Conservation (phyloP, 2,888 invertebrate species). For the Tipula lateralis region DNA sequence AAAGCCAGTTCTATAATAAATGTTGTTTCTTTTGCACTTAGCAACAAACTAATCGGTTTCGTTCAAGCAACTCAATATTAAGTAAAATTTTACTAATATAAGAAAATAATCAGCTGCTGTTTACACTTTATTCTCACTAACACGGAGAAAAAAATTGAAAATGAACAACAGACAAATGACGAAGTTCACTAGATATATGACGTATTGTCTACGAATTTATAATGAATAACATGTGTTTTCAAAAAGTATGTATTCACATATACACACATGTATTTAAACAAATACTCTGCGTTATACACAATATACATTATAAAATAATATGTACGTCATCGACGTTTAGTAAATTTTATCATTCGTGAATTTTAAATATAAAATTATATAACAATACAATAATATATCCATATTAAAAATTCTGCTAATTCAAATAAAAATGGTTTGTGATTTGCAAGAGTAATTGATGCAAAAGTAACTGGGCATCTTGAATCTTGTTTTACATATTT, state of each 20-base stretch:
- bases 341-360: too few relatives aligned
- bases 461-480: too few relatives aligned
- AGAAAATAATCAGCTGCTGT: constrained; percentile 20
- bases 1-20: background rate
- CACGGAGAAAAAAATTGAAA: background rate
- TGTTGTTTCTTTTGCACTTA: constrained; percentile 20
- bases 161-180: background rate
- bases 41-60: background rate
- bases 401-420: too few relatives aligned
- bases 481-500: too few relatives aligned
- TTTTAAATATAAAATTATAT: too few relatives aligned
- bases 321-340: too few relatives aligned
- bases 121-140: background rate
- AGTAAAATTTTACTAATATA: background rate
- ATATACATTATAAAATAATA: too few relatives aligned
- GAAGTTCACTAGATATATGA: background rate
- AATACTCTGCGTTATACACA: background rate
- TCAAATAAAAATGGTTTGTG: too few relatives aligned
- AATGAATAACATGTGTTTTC: background rate
- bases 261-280: background rate
- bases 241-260: background rate
- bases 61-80: background rate
- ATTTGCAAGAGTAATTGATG: too few relatives aligned
- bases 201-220: background rate
- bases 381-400: too few relatives aligned